phyloP scores from a whole-genome alignment of 2,113 vertebrate genomes.

The Potamarius usumacintae region DNA sequence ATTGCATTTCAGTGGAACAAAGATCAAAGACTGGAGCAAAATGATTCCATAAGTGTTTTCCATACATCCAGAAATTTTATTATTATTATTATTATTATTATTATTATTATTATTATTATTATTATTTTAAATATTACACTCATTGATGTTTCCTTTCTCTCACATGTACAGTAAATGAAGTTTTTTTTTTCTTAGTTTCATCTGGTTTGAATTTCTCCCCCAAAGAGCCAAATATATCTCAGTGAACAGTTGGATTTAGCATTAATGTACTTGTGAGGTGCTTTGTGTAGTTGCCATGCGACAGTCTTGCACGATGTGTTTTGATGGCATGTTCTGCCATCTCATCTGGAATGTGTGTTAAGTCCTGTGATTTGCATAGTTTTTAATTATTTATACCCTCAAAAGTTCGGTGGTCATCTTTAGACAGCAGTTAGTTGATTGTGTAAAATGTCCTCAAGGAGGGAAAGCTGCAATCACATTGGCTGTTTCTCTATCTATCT shows the following conservation, averaged over 20 bases:
- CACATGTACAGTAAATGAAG: neutral
- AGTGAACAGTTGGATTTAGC: neutral
- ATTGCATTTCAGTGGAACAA: neutral
- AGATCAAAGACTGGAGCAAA: neutral
- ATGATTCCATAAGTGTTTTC: neutral
- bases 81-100: neutral
- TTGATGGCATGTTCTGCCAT: neutral
- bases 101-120: neutral
- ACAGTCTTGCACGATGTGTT: neutral
- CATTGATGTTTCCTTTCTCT: neutral
- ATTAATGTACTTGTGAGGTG: neutral
- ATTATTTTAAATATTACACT: neutral
- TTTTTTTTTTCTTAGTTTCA: neutral
- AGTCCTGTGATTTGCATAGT: neutral
- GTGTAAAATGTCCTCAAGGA: neutral
- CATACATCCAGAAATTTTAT: neutral
- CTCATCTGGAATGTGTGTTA: neutral
- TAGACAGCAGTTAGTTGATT: neutral
- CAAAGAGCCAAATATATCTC: conserved; percentile 5
- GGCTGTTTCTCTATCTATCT: neutral
- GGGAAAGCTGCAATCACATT: neutral
- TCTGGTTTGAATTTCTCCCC: neutral
- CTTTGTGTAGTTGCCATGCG: conserved; percentile 14
- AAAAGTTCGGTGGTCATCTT: neutral
- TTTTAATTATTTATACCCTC: neutral